Evolutionary conservation across 2,888 invertebrate species (phyloP).

Genomic region (Helleia helle): DNA sequence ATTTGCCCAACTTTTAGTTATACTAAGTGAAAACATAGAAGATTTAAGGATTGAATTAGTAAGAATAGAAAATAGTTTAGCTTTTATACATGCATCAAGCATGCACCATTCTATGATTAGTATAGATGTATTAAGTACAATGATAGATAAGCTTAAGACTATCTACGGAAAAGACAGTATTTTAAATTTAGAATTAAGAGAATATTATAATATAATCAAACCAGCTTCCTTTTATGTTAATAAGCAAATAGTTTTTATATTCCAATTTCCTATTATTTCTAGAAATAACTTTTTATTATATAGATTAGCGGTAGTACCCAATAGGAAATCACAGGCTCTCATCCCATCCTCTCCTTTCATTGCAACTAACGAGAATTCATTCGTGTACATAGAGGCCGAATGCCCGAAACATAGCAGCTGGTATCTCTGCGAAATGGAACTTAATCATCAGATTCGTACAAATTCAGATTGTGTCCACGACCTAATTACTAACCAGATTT

Average conservation of each 20-base stretch:
- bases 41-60: slow-evolving; percentile 14
- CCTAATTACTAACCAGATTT: slow-evolving; percentile 16
- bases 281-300: slow-evolving; percentile 15
- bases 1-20: slow-evolving; percentile 16
- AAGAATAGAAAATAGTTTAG: slow-evolving; percentile 18
- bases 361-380: slow-evolving; percentile 17
- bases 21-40: slow-evolving; percentile 16
- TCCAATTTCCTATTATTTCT: slow-evolving; percentile 15
- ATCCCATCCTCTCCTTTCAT: slow-evolving; percentile 21
- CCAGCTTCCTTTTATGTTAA: slow-evolving; percentile 14
- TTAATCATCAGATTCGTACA: slow-evolving; percentile 11
- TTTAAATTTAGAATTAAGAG: slow-evolving; percentile 14
- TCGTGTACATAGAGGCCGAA: slow-evolving; percentile 24
- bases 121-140: slow-evolving; percentile 14
- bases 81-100: slow-evolving; percentile 16
- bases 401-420: slow-evolving; percentile 21
- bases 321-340: slow-evolving; percentile 16
- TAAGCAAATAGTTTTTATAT: slow-evolving; percentile 15
- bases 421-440: slow-evolving; percentile 16
- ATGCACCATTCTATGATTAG: slow-evolving; percentile 18
- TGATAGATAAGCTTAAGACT: slow-evolving; percentile 15
- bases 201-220: slow-evolving; percentile 18
- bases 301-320: slow-evolving; percentile 16
- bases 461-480: slow-evolving; percentile 16
- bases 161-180: slow-evolving; percentile 12